A percentile compares a stretch with the other conserved stretches of the same genome.
phyloP scores from a whole-genome alignment of 2,113 vertebrate species.

The Chitala chitala region DNA sequence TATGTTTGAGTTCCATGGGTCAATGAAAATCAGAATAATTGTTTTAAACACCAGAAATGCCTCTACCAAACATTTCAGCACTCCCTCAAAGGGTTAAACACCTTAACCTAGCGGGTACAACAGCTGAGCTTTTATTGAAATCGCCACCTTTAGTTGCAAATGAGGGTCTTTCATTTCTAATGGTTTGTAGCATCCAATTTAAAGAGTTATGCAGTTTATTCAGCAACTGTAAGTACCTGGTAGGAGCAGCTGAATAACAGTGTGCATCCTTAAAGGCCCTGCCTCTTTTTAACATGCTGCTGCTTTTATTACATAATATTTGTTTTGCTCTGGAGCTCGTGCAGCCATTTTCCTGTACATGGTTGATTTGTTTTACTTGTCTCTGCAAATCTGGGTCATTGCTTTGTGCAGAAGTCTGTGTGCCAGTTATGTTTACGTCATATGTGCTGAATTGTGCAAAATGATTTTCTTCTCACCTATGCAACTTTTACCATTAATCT shows the following conservation, averaged over 20 bases:
- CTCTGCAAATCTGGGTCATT: too few species aligned
- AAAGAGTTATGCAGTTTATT: background rate
- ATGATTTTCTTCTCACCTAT: too few species aligned
- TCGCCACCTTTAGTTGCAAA: background rate
- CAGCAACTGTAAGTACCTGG: conserved; percentile 2
- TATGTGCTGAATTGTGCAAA: too few species aligned
- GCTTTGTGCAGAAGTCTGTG: too few species aligned
- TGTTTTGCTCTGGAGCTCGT: conserved; percentile 37
- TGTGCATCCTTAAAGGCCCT: background rate
- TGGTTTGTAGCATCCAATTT: too few species aligned
- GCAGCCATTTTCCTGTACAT: conserved; percentile 50
- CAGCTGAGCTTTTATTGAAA: background rate
- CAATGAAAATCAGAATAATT: too few species aligned
- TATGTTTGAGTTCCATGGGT: too few species aligned
- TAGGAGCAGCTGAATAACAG: background rate
- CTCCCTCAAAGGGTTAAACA: too few species aligned
- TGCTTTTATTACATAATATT: conserved; percentile 7
- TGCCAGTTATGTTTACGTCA: too few species aligned
- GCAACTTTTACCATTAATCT: too few species aligned
- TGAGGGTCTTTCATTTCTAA: background rate
- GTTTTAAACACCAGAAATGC: too few species aligned
- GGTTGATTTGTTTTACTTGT: conserved; percentile 52
- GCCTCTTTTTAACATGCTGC: background rate
- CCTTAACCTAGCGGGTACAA: background rate
- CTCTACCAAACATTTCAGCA: too few species aligned